Evolutionary conservation across 2,113 vertebrate genomes (phyloP).

Genomic region (Scomber japonicus): DNA sequence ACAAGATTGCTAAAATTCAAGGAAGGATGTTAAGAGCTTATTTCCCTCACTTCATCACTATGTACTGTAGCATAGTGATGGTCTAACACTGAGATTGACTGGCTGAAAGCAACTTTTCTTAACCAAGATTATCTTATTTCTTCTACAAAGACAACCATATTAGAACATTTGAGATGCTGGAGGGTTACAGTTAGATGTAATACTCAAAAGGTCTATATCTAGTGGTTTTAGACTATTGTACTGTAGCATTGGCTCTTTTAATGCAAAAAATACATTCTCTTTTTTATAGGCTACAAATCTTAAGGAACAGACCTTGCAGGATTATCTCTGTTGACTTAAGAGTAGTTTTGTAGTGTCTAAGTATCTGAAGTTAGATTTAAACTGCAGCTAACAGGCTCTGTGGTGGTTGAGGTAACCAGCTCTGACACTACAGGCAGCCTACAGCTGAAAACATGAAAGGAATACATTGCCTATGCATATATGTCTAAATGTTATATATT

Average conservation of each 20-base stretch:
- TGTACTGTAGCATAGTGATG: background rate
- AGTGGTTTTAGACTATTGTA: background rate
- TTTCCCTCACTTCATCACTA: background rate
- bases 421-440: constrained; percentile 50
- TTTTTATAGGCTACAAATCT: constrained; percentile 2
- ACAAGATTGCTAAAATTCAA: background rate
- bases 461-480: constrained; percentile 45
- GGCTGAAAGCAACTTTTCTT: background rate
- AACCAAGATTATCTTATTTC: background rate
- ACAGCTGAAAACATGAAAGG: constrained; percentile 49
- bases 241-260: background rate
- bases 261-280: background rate
- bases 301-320: constrained; percentile 11
- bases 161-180: background rate
- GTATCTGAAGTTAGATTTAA: constrained; percentile 24
- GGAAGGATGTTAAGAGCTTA: background rate
- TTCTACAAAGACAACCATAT: background rate
- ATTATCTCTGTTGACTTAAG: constrained; percentile 10
- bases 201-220: background rate
- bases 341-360: background rate
- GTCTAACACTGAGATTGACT: background rate
- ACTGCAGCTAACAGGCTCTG: constrained; percentile 16
- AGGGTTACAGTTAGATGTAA: background rate
- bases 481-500: constrained; percentile 32
- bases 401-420: constrained; percentile 43